Evolutionary conservation across 2,888 invertebrate species (phyloP), one percentile per base, ranked within the genome.

Genomic region (Volucella bombylans): DNA sequence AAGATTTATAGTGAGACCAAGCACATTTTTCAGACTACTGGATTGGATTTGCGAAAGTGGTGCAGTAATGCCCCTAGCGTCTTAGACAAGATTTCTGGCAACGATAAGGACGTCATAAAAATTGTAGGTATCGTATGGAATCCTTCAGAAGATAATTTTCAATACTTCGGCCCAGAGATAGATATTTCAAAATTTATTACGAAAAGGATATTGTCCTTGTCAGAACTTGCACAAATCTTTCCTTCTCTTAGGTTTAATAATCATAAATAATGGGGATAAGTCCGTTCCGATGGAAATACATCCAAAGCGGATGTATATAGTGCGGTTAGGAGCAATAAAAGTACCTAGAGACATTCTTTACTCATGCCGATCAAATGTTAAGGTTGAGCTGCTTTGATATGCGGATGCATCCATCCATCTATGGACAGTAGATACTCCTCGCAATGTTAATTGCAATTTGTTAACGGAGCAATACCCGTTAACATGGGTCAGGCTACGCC

Each of bases 231-330:
- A 8, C 39, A 38, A n/a, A 11, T 87, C 12, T n/a, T 86, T 79
- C 43, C 82, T 86, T 52, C 86, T 86, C 4, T 38, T 79, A 15
- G 86, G 86, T 0, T 67, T 76, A 50, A 38, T 87, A 1, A 39
- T 41, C 4, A 69, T 31, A 55, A 31, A 31, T 15, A 15, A 54
- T 12, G 43, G 68, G 54, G 68, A 55, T 41, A 15, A 57, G 39
- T 38, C 57, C 0, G n/a, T 57, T 14, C 39, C 57, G 14, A 39
- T 57, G 38, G 8, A 14, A n/a, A 31, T 23, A 31, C 54, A 54
- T 15, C 8, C 54, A 54, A 4, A 54, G 54, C 31, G 39, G 39
- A 59, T 10, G 10, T 8, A 39, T 2, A 59, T 18, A 41, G 39
- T n/a, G 41, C 38, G 15, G 9, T 12, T 59, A 12, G 14, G 11